These are phyloP conservation scores for Coreius guichenoti DNA, from an alignment of 2,797 vertebrate genomes.

Conservation along the genomic window DNA sequence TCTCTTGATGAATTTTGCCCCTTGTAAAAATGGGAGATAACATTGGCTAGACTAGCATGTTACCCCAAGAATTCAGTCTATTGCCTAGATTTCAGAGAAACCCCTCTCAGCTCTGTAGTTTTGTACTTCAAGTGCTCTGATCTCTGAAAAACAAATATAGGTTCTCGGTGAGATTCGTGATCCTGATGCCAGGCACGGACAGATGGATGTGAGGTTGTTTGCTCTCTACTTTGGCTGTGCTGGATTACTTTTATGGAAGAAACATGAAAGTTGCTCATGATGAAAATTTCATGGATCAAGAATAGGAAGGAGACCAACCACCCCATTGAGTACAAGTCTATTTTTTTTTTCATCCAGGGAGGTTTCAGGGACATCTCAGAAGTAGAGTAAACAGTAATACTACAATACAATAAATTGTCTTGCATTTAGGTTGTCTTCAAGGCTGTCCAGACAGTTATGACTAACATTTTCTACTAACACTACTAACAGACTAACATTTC, in stretches of 20 bases:
- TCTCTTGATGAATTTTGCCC: constrained; percentile 8
- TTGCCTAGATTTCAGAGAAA: constrained; percentile 31
- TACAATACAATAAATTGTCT: constrained; percentile 47
- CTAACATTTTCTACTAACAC: no score
- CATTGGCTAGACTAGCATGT: constrained; percentile 15
- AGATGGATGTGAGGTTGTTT: constrained; percentile 57
- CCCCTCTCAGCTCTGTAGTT: constrained; percentile 48
- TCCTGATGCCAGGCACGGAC: constrained; percentile 61
- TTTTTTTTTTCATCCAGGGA: constrained; percentile 46
- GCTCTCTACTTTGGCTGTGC: constrained; percentile 56
- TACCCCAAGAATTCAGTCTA: constrained; percentile 21
- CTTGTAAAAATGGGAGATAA: constrained; percentile 19
- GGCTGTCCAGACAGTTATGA: constrained; percentile 40
- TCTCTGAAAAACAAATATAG: constrained; percentile 51
- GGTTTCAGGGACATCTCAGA: constrained; percentile 49
- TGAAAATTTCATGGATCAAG: constrained; percentile 63
- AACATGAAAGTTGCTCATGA: constrained; percentile 61
- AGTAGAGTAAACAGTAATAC: constrained; percentile 46
- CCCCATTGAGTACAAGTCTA: constrained; percentile 41
- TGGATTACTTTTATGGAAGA: constrained; percentile 57
- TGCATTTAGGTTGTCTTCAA: constrained; percentile 50
- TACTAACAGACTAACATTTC: constrained; percentile 35
- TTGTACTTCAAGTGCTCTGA: constrained; percentile 54
- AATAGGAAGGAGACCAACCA: constrained; percentile 53
- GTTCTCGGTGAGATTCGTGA: constrained; percentile 49